phyloP scores from a whole-genome alignment of 2,797 vertebrate species.

The Hypotaenidia okinawae region DNA sequence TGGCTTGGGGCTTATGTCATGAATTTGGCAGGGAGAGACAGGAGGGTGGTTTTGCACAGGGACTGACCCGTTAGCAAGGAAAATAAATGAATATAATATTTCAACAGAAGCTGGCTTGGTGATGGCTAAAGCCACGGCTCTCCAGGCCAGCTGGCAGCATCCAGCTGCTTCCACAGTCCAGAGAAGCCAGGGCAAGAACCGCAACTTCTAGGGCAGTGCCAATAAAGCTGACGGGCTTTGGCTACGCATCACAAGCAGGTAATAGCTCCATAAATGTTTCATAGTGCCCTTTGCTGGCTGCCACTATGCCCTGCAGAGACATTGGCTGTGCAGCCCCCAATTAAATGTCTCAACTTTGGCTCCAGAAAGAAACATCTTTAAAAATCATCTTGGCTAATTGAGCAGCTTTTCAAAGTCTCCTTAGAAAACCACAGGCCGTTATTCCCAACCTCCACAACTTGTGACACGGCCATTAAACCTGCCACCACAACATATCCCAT shows the following conservation, averaged over 20 bases:
- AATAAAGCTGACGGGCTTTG: not conserved
- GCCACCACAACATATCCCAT: not conserved
- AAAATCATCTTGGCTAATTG: not conserved
- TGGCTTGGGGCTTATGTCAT: not conserved
- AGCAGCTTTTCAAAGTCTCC: not conserved
- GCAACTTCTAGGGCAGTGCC: not conserved
- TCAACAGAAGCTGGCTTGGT: not conserved
- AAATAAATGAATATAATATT: not conserved
- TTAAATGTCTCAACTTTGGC: not conserved
- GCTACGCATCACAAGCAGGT: not conserved
- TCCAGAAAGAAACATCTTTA: not conserved
- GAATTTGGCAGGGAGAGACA: not conserved
- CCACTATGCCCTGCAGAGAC: not conserved
- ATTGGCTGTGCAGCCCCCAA: not conserved
- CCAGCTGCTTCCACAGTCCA: not conserved
- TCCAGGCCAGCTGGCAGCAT: not conserved
- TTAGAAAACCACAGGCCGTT: not conserved
- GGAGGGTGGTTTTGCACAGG: not conserved
- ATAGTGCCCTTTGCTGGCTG: not conserved
- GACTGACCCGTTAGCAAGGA: not conserved
- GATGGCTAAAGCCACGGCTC: rapidly evolving
- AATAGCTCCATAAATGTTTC: not conserved
- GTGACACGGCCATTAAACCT: not conserved
- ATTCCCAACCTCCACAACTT: not conserved
- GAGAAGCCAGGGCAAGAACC: not conserved